Conservation (phyloP, 1,140 invertebrate species). For the Aleiodes sp. region DNA sequence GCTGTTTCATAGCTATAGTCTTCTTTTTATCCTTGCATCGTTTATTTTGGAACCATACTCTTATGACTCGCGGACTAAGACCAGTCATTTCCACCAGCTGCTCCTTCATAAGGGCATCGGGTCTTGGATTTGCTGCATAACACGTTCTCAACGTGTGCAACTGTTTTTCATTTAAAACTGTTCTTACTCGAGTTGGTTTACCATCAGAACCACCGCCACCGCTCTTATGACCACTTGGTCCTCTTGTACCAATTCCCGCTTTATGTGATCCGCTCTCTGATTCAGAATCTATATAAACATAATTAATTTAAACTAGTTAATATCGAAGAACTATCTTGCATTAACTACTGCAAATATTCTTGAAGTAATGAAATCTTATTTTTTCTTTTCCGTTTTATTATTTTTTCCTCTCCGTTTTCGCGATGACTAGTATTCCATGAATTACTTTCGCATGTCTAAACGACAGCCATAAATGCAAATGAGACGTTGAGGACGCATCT, state of each 20-base stretch:
- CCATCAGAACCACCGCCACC: conserved; percentile 78
- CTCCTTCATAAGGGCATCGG: conserved; percentile 99
- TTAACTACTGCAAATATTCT: background rate
- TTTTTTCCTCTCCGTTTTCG: background rate
- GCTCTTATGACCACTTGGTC: conserved; percentile 67
- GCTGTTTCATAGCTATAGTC: conserved; percentile 95
- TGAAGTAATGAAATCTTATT: conserved; percentile 5
- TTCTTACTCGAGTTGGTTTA: conserved; percentile 97
- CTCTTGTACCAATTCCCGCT: conserved; percentile 70
- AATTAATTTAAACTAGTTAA: no score
- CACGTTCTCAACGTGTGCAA: conserved; percentile 94
- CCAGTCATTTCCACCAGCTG: conserved; percentile 99
- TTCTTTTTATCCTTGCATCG: conserved; percentile 99
- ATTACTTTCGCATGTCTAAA: conserved; percentile 16
- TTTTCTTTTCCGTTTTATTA: background rate
- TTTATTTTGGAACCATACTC: conserved; percentile 99
- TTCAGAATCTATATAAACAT: conserved; percentile 84
- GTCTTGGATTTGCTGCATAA: conserved; percentile 96
- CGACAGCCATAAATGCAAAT: conserved; percentile 33
- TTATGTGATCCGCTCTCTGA: conserved; percentile 87
- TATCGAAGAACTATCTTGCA: background rate
- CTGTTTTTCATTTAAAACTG: conserved; percentile 98
- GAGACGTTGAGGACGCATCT: conserved; percentile 31
- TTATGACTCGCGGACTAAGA: conserved; percentile 92
- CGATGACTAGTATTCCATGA: conserved; percentile 13